Percentiles rank a stretch among this genome's conserved stretches.
phyloP scores from a whole-genome alignment of 2,113 vertebrate species.

The Pterocles burchelli region DNA sequence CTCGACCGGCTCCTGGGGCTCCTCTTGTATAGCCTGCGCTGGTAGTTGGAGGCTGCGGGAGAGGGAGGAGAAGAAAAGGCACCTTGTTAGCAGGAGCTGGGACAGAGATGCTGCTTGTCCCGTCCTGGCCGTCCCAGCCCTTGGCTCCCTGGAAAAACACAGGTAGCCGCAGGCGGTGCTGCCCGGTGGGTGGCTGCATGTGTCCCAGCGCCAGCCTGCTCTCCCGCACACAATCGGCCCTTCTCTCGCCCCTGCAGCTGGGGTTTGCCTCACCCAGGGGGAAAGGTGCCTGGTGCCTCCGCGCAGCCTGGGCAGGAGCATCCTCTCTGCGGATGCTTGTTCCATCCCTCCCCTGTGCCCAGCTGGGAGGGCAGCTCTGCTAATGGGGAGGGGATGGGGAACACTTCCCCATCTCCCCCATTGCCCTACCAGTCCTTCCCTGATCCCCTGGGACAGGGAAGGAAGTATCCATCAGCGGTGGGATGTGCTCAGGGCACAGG shows the following conservation, averaged over 20 bases:
- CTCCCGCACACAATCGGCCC: not conserved
- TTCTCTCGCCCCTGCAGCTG: not conserved
- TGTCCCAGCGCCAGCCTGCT: not conserved
- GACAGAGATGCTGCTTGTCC: not conserved
- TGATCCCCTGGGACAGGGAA: not conserved
- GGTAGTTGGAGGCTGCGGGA: conserved; percentile 76
- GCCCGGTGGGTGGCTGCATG: not conserved
- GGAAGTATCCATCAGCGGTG: not conserved
- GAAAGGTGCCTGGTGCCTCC: not conserved
- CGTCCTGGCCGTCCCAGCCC: not conserved
- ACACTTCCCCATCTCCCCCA: accelerated
- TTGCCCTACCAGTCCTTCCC: not conserved
- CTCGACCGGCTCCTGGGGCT: conserved; percentile 76
- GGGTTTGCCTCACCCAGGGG: not conserved
- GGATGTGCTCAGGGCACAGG: not conserved
- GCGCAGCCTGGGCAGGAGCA: not conserved
- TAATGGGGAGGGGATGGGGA: not conserved
- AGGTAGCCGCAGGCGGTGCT: not conserved
- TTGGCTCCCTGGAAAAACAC: not conserved
- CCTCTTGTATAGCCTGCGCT: conserved; percentile 78
- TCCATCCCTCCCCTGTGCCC: not conserved
- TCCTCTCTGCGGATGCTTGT: not conserved
- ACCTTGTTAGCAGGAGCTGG: not conserved
- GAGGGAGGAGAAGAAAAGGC: conserved; percentile 20
- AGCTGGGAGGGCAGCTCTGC: not conserved